phyloP scores from a whole-genome alignment of 2,113 vertebrate genomes.

The Acrocephalus kingi region DNA sequence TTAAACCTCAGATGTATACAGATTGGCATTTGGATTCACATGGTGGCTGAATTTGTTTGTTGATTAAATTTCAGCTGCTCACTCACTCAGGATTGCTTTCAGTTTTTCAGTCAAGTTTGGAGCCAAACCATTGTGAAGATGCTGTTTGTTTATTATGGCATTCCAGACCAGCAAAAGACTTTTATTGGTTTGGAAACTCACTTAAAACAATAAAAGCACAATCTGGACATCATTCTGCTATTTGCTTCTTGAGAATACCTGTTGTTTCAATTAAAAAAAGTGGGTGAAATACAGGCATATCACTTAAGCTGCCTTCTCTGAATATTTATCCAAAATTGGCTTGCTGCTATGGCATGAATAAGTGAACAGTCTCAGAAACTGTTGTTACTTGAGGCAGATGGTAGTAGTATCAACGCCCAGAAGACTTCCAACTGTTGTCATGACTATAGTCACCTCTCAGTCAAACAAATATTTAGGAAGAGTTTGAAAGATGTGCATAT shows the following conservation, averaged over 20 bases:
- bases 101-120: neutral
- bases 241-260: neutral
- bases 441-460: neutral
- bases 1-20: neutral
- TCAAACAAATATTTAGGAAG: neutral
- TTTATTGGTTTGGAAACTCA: neutral
- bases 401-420: neutral
- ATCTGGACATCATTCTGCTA: neutral
- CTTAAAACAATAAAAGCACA: neutral
- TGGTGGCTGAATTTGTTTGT: neutral
- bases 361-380: neutral
- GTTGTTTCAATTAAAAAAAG: neutral
- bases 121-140: neutral
- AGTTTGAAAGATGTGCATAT: neutral
- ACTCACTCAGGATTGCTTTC: neutral
- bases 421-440: neutral
- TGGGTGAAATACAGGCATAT: neutral
- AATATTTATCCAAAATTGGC: neutral
- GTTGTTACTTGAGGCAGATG: neutral
- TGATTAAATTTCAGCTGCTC: neutral
- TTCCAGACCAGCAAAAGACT: neutral
- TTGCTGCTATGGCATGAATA: neutral
- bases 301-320: neutral
- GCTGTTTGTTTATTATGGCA: neutral
- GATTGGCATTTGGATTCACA: neutral